phyloP scores from a whole-genome alignment of 2,888 invertebrate species.

The Epistrophe eligans region DNA sequence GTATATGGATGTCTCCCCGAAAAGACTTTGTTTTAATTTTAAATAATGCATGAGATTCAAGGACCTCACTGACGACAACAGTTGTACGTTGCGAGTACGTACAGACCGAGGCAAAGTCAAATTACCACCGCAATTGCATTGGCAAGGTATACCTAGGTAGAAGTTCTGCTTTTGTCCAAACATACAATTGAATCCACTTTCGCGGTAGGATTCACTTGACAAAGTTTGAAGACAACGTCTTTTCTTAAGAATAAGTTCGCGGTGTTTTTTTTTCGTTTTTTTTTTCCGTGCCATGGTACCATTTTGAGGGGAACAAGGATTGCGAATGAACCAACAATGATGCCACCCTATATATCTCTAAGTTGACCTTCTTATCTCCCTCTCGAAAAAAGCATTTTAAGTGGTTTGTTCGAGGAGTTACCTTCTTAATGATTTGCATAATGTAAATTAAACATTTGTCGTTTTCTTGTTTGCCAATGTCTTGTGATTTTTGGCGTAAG shows the following conservation, averaged over 20 bases:
- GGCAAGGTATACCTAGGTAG: conserved; percentile 45
- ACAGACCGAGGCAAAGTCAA: conserved; percentile 24
- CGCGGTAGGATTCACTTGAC: conserved; percentile 73
- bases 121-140: conserved; percentile 65
- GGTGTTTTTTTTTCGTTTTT: conserved; percentile 11
- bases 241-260: conserved; percentile 51
- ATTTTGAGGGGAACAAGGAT: background rate
- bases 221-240: conserved; percentile 59
- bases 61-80: conserved; percentile 25
- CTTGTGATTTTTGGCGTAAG: conserved; percentile 23
- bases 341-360: background rate
- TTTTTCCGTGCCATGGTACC: background rate
- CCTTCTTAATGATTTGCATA: conserved; percentile 75
- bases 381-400: conserved; percentile 46
- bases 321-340: conserved; percentile 27
- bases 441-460: conserved; percentile 76
- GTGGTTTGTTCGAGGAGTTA: conserved; percentile 72
- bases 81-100: background rate
- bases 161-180: conserved; percentile 50
- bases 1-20: conserved; percentile 36
- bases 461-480: conserved; percentile 59
- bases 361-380: conserved; percentile 53
- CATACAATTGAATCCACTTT: conserved; percentile 71
- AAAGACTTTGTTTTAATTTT: conserved; percentile 57
- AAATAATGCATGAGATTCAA: conserved; percentile 73